A percentile compares a stretch with the other conserved stretches of the same genome.
phyloP scores from a whole-genome alignment of 2,888 invertebrate species.

The Linnaemya tessellans region DNA sequence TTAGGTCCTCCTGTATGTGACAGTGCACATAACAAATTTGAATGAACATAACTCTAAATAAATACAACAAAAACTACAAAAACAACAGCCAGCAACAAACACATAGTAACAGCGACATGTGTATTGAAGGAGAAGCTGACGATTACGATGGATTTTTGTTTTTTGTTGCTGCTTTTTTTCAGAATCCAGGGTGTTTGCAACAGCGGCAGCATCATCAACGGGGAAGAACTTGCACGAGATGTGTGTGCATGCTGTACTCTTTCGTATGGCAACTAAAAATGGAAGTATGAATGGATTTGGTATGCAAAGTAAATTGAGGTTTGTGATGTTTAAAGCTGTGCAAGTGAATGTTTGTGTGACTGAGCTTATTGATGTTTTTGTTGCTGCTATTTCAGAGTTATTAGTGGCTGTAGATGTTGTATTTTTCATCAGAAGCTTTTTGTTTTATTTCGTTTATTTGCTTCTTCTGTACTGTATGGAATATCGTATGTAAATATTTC shows the following conservation, averaged over 20 bases:
- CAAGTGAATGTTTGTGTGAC: neutral
- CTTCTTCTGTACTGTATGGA: constrained; percentile 3
- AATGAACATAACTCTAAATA: constrained; percentile 54
- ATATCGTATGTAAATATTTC: constrained; percentile 34
- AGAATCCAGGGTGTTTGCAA: constrained; percentile 35
- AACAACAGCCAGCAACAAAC: constrained; percentile 16
- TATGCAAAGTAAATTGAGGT: constrained; percentile 67
- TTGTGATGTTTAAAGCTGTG: constrained; percentile 49
- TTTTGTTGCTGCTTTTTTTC: neutral
- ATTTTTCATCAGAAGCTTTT: constrained; percentile 33
- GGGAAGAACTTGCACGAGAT: neutral
- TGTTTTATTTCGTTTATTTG: constrained; percentile 10
- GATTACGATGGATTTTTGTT: neutral
- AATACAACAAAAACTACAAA: constrained; percentile 34
- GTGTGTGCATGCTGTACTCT: constrained; percentile 12
- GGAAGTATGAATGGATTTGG: constrained; percentile 44
- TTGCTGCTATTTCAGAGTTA: constrained; percentile 28
- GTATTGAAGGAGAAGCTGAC: constrained; percentile 29
- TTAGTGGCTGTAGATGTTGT: constrained; percentile 42
- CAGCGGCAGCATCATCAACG: constrained; percentile 36
- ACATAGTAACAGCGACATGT: constrained; percentile 50
- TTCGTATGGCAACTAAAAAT: constrained; percentile 19
- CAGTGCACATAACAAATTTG: constrained; percentile 59
- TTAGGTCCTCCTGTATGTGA: constrained; percentile 52
- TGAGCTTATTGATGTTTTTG: constrained; percentile 17